Evolutionary conservation across 2,888 invertebrate genomes (phyloP), one percentile per base, ranked within the genome.

Genomic region (Cheilosia soror): DNA sequence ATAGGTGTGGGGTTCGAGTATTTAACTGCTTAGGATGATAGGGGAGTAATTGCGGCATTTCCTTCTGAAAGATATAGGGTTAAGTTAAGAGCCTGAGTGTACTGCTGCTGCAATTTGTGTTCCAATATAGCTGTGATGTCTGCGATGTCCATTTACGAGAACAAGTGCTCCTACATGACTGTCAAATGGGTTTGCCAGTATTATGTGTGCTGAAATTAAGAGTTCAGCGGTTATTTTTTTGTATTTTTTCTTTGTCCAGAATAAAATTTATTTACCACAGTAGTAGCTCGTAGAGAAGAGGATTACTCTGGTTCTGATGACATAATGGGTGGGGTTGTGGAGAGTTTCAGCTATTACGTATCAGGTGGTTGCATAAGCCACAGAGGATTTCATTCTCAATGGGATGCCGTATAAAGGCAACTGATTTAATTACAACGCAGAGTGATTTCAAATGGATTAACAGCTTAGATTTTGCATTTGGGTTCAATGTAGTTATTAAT

Each of bases 31-130:
- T 7, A 47, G n/a, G 29, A 37, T 47, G 60, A 60, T 60, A 60
- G 27, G 60, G 49, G 37, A 47, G 20, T 75, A 75, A 65, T 65
- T 75, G 57, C 49, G 37, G 49, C 33, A 55, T 31, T 44, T 55
- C 20, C 55, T 20, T 44, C 42, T n/a, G 11, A 42, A 42, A 68
- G 20, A 44, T 31, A 68, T 68, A 27, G 11, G 15, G 66, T 66
- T 53, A 11, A 66, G 66, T 66, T 53, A 11, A 66, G 40, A 29
- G 51, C 2, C 7, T 7, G 37, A 20, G 37, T 53, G 11, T 40
- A 7, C 29, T 25, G 29, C 31, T 44, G 13, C 31, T 5, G 68
- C 11, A 11, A 11, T 37, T 37, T 68, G 31, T 55, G 4, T 27
- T 57, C 2, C 20, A 13, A 68, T 55, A 68, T 4, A 55, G 20